Conservation (phyloP, 2,888 invertebrate species). For the Dione juno region DNA sequence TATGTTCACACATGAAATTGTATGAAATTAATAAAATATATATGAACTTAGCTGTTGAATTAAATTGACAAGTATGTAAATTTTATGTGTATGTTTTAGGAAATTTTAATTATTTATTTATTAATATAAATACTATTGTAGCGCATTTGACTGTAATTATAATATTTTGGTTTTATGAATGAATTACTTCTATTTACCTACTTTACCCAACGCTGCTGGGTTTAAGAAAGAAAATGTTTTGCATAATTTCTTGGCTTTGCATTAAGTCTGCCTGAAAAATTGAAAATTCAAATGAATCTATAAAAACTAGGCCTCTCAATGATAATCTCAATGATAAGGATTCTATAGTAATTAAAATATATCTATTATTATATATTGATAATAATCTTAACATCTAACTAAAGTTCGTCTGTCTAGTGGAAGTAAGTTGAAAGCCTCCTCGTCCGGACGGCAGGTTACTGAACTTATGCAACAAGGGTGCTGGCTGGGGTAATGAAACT, state of each 20-base stretch:
- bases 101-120: neutral
- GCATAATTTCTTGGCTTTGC: no score
- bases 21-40: neutral
- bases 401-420: slow-evolving; percentile 19
- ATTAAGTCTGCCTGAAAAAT: no score
- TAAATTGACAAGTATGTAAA: neutral
- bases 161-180: no score
- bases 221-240: no score
- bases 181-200: no score
- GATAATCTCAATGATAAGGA: no score
- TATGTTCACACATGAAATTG: neutral
- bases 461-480: slow-evolving; percentile 23
- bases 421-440: slow-evolving; percentile 25
- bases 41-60: neutral
- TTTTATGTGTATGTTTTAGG: neutral
- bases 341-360: no score
- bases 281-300: no score
- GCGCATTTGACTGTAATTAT: no score
- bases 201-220: no score
- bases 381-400: neutral
- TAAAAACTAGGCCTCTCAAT: no score
- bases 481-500: neutral
- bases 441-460: slow-evolving; percentile 23
- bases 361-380: neutral
- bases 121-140: no score